Base-by-base conservation (phyloP, 2,888 invertebrate genomes). In the Volucella bombylans region DNA sequence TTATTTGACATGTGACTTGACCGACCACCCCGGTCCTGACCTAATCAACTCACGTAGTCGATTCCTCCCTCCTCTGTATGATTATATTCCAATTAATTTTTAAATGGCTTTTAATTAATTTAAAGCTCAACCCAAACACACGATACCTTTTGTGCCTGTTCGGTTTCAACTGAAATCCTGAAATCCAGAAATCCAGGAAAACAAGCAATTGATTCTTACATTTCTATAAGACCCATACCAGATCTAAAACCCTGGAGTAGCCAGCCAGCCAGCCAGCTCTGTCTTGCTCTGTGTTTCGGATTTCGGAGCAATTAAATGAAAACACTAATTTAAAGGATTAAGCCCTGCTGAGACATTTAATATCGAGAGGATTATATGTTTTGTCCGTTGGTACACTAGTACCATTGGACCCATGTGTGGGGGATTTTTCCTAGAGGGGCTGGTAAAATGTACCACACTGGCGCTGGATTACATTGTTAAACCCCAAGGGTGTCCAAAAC, bases 281-380 rank as follows among this genome's bases (percentile, higher is more conserved):
- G n/a, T n/a, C 1, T 12, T 3, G 11, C 45, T 9, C 15, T 39
- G 39, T 14, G 12, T 15, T 12, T 85, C 52, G 76, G 72, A 81
- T 83, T 85, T 81, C 68, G 80, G 76, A 81, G 81, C 81, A 85
- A 85, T 85, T 85, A 85, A 81, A 81, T 85, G 85, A 81, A 83
- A 85, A 85, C 77, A 85, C 85, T 85, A 85, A 81, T 85, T 85
- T 68, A 81, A 72, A 85, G 81, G 85, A 85, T 85, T 85, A 81
- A 81, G 81, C 68, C 85, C 86, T 86, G 87, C 83, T 87, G 86
- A 87, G 87, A 86, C 86, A 83, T 87, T 87, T 86, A 86, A 87
- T 86, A 87, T 86, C 81, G 83, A 74, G 86, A 78, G 86, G 87
- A 87, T 87, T 87, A 87, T 82, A 67, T 80, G 71, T 73, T 79